Evolutionary conservation across 2,888 invertebrate genomes (phyloP).

Genomic region (Operophtera brumata): DNA sequence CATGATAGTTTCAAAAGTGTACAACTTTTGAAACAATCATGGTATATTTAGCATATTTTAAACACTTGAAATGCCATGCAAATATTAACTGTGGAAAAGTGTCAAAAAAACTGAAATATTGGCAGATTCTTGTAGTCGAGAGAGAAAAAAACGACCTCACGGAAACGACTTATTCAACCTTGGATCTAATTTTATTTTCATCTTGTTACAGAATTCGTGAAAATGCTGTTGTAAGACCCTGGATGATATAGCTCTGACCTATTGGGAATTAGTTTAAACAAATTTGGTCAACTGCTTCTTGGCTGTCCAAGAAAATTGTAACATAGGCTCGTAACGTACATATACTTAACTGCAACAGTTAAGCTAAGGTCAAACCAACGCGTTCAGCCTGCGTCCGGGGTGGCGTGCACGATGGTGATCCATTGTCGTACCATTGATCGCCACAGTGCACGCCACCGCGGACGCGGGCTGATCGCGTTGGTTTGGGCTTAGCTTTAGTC

Average conservation of each 20-base stretch:
- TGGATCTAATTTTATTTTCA: constrained; percentile 18
- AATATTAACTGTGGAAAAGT: constrained; percentile 4
- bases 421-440: too few relatives aligned
- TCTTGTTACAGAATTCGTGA: constrained; percentile 80
- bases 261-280: background rate
- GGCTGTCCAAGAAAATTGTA: too few relatives aligned
- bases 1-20: too few relatives aligned
- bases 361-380: too few relatives aligned
- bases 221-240: constrained; percentile 74
- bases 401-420: too few relatives aligned
- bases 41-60: too few relatives aligned
- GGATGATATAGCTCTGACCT: background rate
- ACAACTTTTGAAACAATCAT: too few relatives aligned
- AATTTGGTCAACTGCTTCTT: background rate
- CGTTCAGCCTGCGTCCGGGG: too few relatives aligned
- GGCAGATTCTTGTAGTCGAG: constrained; percentile 20
- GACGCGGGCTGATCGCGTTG: too few relatives aligned
- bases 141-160: constrained; percentile 10
- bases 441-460: too few relatives aligned
- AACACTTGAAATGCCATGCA: too few relatives aligned
- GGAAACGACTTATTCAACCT: constrained; percentile 7
- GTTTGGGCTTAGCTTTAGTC: too few relatives aligned
- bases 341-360: background rate
- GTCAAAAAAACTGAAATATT: constrained; percentile 24
- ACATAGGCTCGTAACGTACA: background rate